Evolutionary conservation across 2,888 invertebrate genomes (phyloP), one percentile per base, ranked within the genome.

Genomic region (Lordiphosa fenestrarum): DNA sequence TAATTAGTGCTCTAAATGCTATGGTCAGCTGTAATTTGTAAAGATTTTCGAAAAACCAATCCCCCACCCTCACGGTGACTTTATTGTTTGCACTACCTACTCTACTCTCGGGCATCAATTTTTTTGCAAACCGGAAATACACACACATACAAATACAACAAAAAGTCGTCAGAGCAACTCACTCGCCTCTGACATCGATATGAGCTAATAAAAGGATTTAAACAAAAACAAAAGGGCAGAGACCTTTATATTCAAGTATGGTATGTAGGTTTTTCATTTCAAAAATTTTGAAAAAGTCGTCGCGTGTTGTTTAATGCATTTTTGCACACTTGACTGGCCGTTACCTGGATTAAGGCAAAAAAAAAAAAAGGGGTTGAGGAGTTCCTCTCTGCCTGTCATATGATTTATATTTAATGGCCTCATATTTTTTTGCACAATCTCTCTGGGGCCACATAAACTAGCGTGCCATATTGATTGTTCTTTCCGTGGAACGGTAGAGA

Each of bases 341-440:
- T 66, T 76, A 68, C 68, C 59, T 39, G 40, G 30, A 10, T 25
- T 23, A n/a, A 46, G 2, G 15, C 15, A 15, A 2, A 2, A 15
- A 1, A n/a, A 35, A 15, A 51, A 48, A 15, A 12, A 36, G 35
- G 73, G 76, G 72, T 68, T 70, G 53, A 53, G 54, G 53, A 53
- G 49, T 40, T 19, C 10, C 33, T 47, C 6, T 35, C 41, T 52
- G 70, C 46, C 71, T 68, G 70, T 53, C 69, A 60, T 80, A 76
- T 80, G 84, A 80, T 80, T 80, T 80, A 84, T 84, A 62, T 80
- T 80, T 84, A 80, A 80, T 84, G 82, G 77, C 60, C 66, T 81
- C 71, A 75, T 74, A 75, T 69, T 66, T 60, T 64, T 81, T 81
- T 69, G 71, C 71, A 49, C 69, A 71, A 60, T 50, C 54, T 58